Percentiles rank a stretch among this genome's conserved stretches.
Conservation (phyloP, 2,888 invertebrate species). For the Cyclophora punctaria region DNA sequence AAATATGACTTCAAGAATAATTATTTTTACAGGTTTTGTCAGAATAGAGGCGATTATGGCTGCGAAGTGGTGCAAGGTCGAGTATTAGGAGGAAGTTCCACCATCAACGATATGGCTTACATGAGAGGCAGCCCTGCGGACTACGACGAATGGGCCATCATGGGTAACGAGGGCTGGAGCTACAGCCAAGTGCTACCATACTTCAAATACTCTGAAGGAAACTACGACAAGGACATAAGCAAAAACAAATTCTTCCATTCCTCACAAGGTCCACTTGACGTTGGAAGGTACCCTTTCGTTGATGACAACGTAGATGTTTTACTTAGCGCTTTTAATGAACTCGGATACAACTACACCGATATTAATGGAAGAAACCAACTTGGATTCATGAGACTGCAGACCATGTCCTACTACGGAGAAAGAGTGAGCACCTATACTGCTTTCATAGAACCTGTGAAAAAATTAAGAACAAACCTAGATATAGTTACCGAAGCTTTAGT, state of each 20-base stretch:
- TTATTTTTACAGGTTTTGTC: slow-evolving; percentile 54
- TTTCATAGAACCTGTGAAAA: slow-evolving; percentile 60
- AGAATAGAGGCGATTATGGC: slow-evolving; percentile 43
- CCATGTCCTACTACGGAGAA: slow-evolving; percentile 62
- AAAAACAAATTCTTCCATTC: slow-evolving; percentile 63
- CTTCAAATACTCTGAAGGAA: slow-evolving; percentile 68
- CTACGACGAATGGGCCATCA: slow-evolving; percentile 63
- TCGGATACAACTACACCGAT: slow-evolving; percentile 65
- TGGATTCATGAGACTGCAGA: slow-evolving; percentile 65
- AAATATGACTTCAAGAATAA: slow-evolving; percentile 18
- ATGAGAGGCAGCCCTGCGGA: slow-evolving; percentile 64
- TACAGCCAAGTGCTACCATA: slow-evolving; percentile 55
- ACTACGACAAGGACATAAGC: slow-evolving; percentile 62
- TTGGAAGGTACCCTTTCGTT: slow-evolving; percentile 58
- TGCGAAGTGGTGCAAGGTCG: slow-evolving; percentile 63
- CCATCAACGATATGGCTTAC: slow-evolving; percentile 66
- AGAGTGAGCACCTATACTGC: slow-evolving; percentile 64
- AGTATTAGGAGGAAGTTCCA: slow-evolving; percentile 59
- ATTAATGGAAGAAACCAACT: slow-evolving; percentile 60
- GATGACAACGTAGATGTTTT: slow-evolving; percentile 63
- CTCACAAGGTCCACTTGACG: slow-evolving; percentile 60
- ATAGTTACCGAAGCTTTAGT: slow-evolving; percentile 58
- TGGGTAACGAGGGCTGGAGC: slow-evolving; percentile 63
- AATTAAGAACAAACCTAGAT: slow-evolving; percentile 48
- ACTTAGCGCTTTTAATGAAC: slow-evolving; percentile 57